Evolutionary conservation across 2,113 vertebrate genomes (phyloP), one percentile per base, ranked within the genome.

Genomic region (Origma solitaria): DNA sequence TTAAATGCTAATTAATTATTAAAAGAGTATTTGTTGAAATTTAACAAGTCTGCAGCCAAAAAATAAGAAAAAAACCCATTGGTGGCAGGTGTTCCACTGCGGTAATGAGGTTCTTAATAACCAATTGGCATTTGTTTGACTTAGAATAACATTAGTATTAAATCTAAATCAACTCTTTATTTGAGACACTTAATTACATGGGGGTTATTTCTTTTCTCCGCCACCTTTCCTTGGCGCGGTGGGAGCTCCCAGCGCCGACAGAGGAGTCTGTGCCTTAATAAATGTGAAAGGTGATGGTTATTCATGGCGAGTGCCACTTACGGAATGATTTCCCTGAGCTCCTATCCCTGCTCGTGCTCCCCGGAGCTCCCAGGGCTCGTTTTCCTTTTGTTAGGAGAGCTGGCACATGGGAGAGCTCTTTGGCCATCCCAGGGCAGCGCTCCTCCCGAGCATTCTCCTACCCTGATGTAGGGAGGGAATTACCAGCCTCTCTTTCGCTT

Each of bases 101-200:
- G 72, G 89, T 97, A 94, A 97, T 97, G 96, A 97, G 94, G 53
- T 97, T 95, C 96, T 97, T 97, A 96, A 95, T 97, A 96, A 98
- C 95, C 96, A 54, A 95, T 93, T 93, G 97, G 92, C 94, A 97
- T 98, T 97, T 97, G 92, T 98, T 98, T 97, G 97, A 97, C 97
- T 98, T 97, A 95, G 96, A 97, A 95, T 96, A 97, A 88, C 89
- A 95, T 97, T 98, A 96, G 96, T 97, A 96, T 97, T 97, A 97
- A 97, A 92, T 82, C 86, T 88, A 95, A 97, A 97, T 97, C 96
- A 97, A 95, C 95, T 90, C 95, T 95, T 96, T 97, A 88, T 96
- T 88, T 47, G 92, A 96, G 95, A 97, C 73, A 92, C 92, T 94
- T 97, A 96, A 97, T 97, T 97, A 95, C 97, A 90, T 31, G 68